Conservation (phyloP, 2,888 invertebrate genomes). For the Arrhopalites spinosus region DNA sequence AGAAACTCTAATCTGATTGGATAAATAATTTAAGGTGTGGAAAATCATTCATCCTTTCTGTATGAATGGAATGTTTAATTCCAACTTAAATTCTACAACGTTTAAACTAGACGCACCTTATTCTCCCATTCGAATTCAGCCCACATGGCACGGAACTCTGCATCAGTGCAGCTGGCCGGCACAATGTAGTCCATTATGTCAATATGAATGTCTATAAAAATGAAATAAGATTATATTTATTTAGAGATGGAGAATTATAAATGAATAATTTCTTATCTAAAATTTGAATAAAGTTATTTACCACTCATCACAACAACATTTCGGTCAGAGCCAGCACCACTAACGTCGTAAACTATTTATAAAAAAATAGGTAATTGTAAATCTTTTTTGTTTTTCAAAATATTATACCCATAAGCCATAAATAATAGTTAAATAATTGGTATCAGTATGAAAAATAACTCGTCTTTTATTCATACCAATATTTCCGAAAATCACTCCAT, state of each 20-base stretch:
- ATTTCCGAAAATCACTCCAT: slow-evolving; percentile 99
- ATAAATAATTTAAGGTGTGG: too few species aligned
- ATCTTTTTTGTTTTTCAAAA: background rate
- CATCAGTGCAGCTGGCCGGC: slow-evolving; percentile 90
- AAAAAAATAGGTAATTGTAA: slow-evolving; percentile 30
- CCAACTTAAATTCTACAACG: background rate
- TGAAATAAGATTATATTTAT: too few species aligned
- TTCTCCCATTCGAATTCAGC: slow-evolving; percentile 99
- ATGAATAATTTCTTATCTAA: too few species aligned
- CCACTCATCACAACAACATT: slow-evolving; percentile 98
- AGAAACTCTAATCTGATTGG: too few species aligned
- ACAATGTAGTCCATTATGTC: slow-evolving; percentile 99
- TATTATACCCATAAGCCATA: background rate
- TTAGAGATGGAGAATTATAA: too few species aligned
- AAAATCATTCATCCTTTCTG: too few species aligned
- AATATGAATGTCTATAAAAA: slow-evolving; percentile 99
- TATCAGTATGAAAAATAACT: too few species aligned
- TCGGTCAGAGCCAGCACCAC: slow-evolving; percentile 86
- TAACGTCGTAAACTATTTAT: slow-evolving; percentile 87
- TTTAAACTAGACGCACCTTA: slow-evolving; percentile 69
- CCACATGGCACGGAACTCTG: slow-evolving; percentile 99
- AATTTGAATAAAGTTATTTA: too few species aligned
- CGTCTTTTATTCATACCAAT: too few species aligned
- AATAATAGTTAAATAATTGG: too few species aligned
- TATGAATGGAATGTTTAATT: background rate